A percentile compares a stretch with the other conserved stretches of the same genome.
Evolutionary conservation across 2,113 vertebrate genomes (phyloP).

Genomic region (Tinamus guttatus): DNA sequence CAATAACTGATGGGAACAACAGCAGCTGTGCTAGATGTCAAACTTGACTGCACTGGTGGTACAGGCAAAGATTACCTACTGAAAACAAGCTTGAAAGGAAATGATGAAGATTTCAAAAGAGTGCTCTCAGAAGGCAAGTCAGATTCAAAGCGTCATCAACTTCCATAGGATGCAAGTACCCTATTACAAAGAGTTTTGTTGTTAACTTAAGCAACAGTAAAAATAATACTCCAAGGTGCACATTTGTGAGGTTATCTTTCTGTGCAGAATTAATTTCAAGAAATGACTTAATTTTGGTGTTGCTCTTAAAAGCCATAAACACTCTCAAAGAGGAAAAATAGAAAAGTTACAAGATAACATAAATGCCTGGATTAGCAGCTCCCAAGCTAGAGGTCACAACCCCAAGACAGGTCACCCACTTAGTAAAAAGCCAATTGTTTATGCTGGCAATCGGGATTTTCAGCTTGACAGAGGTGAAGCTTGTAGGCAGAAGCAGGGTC

Average conservation of each 20-base stretch:
- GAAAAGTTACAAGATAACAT: neutral
- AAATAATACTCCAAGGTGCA: neutral
- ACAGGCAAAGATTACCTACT: neutral
- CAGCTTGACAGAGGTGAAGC: conserved; percentile 36
- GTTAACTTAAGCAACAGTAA: neutral
- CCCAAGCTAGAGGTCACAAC: neutral
- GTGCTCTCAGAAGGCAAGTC: neutral
- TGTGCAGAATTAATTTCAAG: neutral
- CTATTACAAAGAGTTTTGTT: neutral
- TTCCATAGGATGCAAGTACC: neutral
- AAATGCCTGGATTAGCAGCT: conserved; percentile 2
- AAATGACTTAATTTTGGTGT: neutral
- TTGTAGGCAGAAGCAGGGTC: conserved; percentile 22
- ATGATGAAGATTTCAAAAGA: neutral
- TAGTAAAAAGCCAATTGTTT: conserved; percentile 12
- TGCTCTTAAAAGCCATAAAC: neutral
- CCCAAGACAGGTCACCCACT: conserved; percentile 24
- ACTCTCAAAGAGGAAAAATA: neutral
- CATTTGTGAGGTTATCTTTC: neutral
- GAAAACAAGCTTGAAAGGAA: neutral
- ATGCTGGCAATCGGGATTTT: neutral
- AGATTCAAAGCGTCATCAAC: neutral
- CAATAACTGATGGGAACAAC: neutral
- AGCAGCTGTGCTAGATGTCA: neutral
- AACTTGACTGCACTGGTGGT: neutral